Conservation (phyloP, 2,888 invertebrate genomes). For the Lymantria dispar region DNA sequence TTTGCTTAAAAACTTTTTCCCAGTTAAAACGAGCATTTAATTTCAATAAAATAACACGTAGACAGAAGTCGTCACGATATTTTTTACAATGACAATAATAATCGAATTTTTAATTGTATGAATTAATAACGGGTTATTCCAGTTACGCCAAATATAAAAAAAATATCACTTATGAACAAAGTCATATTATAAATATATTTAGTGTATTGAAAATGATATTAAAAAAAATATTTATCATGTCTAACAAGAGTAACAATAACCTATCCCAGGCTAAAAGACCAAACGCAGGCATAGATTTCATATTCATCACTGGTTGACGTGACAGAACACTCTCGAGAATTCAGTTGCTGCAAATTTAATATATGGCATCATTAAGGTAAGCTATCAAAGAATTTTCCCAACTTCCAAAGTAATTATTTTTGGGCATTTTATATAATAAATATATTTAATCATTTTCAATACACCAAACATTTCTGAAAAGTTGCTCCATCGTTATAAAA, state of each 20-base stretch:
- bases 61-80: conserved; percentile 66
- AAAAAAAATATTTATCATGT: too few relatives aligned
- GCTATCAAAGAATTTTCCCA: too few relatives aligned
- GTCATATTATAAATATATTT: conserved; percentile 25
- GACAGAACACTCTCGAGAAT: too few relatives aligned
- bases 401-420: too few relatives aligned
- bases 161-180: conserved; percentile 42
- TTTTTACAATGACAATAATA: conserved; percentile 41
- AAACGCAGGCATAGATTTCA: too few relatives aligned
- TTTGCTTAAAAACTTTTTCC: conserved; percentile 18
- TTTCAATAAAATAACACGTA: conserved; percentile 66
- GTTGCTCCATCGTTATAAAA: conserved; percentile 17
- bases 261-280: too few relatives aligned
- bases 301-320: too few relatives aligned
- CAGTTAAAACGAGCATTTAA: conserved; percentile 15
- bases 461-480: conserved; percentile 29
- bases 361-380: too few relatives aligned
- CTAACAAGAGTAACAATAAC: too few relatives aligned
- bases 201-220: conserved; percentile 24
- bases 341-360: too few relatives aligned
- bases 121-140: conserved; percentile 32
- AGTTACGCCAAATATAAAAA: conserved; percentile 32
- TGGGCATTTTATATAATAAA: too few relatives aligned
- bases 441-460: conserved; percentile 21
- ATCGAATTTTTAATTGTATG: conserved; percentile 37